Base-by-base conservation (phyloP, 1,140 invertebrate genomes). In the Brachionus rotundiformis region DNA sequence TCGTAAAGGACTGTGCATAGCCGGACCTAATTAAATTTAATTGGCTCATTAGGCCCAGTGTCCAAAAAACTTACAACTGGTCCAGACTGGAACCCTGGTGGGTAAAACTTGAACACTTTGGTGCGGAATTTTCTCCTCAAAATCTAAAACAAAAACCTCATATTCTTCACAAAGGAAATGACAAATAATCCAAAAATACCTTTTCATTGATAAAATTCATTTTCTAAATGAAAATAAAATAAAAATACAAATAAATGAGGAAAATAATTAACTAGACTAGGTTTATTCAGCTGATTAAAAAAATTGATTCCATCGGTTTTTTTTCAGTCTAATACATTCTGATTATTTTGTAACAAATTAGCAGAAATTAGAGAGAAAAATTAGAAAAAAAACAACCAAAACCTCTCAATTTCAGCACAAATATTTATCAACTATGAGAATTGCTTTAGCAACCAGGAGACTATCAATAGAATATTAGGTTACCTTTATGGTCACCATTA, bases 141-240 rank as follows among this genome's bases (percentile, higher is more conserved):
- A 68, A 68, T 68, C 63, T 68, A 33, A 36, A 33, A 29, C n/a
- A 16, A 68, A 68, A 19, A 2, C 4, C 8, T 19, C n/a, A 7
- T 16, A 68, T 8, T 68, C 7, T 36, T n/a, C 29, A n/a, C 36
- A 36, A 33, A 36, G 29, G 29, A 19, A 36, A 68, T 68, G 10
- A 29, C 10, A 63, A 63, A 29, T 29, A 33, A 63, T 33, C 23
- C 4, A 63, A 29, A 54, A n/a, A 63, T 29, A 68, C 63, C 33
- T 68, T 68, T 68, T 68, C 63, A 68, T 39, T 68, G 27, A 68
- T 39, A 36, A 68, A 68, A 68, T 68, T 68, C 63, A 68, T 68
- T 68, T 68, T 36, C 29, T 19, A 68, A 36, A 63, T 27, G 0
- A 27, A 10, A 27, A 63, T n/a, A 63, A 63, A 63, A 63, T 19